Percentiles rank a stretch among this genome's conserved stretches.
Conservation (phyloP, 2,888 invertebrate genomes). For the Campoletis raptor region DNA sequence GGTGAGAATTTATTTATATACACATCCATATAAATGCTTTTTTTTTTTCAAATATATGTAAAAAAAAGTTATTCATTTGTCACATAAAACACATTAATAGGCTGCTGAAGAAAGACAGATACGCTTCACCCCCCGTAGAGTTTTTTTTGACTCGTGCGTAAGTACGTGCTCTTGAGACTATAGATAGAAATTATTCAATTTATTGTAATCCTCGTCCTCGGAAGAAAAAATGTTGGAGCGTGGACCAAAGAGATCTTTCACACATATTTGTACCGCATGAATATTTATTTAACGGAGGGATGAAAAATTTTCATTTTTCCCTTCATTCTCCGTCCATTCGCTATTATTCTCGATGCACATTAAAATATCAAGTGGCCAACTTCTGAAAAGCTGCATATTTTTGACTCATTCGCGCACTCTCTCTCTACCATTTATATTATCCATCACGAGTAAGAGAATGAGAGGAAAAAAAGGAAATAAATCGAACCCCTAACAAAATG, state of each 20-base stretch:
- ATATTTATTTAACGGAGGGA: conserved; percentile 9
- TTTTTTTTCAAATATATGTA: no score
- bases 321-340: background rate
- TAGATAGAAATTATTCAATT: conserved; percentile 29
- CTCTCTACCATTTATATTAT: conserved; percentile 35
- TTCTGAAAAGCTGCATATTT: conserved; percentile 15
- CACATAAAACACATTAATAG: conserved; percentile 19
- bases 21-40: no score
- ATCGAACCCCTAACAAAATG: conserved; percentile 43
- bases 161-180: background rate
- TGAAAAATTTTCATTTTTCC: background rate
- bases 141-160: background rate
- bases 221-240: background rate
- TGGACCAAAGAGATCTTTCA: background rate
- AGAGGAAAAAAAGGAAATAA: conserved; percentile 23
- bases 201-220: conserved; percentile 56
- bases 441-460: conserved; percentile 39
- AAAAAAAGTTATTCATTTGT: background rate
- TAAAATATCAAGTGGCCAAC: conserved; percentile 38
- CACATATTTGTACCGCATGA: background rate
- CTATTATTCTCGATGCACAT: conserved; percentile 38
- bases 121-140: background rate
- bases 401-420: background rate
- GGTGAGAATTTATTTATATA: background rate
- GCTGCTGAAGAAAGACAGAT: conserved; percentile 6